These are phyloP conservation scores for Sepiola atlantica DNA, from an alignment of 2,888 invertebrate genomes.

Conservation along the genomic window DNA sequence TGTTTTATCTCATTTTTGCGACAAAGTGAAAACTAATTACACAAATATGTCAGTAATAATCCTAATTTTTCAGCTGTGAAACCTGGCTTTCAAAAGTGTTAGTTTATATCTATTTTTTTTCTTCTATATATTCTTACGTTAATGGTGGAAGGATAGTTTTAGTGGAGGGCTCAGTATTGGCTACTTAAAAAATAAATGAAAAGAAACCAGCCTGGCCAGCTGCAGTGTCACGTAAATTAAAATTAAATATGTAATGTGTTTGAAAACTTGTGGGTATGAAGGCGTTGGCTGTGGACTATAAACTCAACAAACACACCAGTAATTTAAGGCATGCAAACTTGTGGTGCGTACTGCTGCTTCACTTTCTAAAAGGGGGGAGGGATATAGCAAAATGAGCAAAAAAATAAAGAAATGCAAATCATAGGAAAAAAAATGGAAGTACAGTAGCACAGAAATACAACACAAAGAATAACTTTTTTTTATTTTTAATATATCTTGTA, in stretches of 20 bases:
- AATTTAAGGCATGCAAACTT: constrained; percentile 42
- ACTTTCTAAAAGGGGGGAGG: background rate
- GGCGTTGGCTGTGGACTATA: constrained; percentile 45
- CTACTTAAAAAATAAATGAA: constrained; percentile 32
- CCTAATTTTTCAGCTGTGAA: background rate
- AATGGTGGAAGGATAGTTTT: background rate
- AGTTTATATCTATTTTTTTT: background rate
- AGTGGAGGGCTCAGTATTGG: constrained; percentile 32
- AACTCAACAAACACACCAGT: constrained; percentile 44
- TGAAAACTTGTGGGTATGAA: constrained; percentile 43
- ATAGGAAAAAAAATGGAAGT: background rate
- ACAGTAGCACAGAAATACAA: constrained; percentile 33
- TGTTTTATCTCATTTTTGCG: background rate
- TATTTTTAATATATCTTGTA: constrained; percentile 46
- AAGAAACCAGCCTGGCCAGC: constrained; percentile 32
- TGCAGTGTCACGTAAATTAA: constrained; percentile 32
- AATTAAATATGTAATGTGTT: constrained; percentile 23
- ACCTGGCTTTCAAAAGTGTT: constrained; percentile 18
- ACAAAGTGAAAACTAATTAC: background rate
- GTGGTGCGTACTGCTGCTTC: constrained; percentile 46
- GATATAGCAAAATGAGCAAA: background rate
- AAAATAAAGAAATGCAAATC: background rate
- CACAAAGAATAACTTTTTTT: background rate
- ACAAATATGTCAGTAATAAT: background rate
- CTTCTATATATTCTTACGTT: background rate